A percentile compares a stretch with the other conserved stretches of the same genome.
phyloP scores from a whole-genome alignment of 2,888 invertebrate species.

The Hypsopygia costalis region DNA sequence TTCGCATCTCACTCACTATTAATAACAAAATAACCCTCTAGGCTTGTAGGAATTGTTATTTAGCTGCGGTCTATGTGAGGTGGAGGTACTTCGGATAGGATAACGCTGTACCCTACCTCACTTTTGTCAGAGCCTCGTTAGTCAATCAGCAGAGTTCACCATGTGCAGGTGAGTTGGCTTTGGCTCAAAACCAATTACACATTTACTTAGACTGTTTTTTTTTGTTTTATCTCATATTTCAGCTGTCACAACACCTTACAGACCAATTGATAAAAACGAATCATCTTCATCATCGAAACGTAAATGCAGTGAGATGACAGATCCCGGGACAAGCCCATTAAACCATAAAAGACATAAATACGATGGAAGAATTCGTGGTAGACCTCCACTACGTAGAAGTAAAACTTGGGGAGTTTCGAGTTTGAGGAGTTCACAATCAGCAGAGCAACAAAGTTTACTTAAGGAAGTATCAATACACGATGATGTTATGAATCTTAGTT shows the following conservation, averaged over 20 bases:
- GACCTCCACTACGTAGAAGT: slow-evolving; percentile 57
- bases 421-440: slow-evolving; percentile 45
- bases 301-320: slow-evolving; percentile 55
- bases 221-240: too few species aligned
- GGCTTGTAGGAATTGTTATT: too few species aligned
- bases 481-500: slow-evolving; percentile 51
- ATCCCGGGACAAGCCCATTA: slow-evolving; percentile 55
- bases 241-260: slow-evolving; percentile 46
- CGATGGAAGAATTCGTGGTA: slow-evolving; percentile 58
- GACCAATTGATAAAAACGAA: slow-evolving; percentile 34
- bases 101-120: too few species aligned
- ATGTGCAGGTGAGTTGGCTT: too few species aligned
- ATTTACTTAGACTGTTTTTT: too few species aligned
- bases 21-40: too few species aligned
- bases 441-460: slow-evolving; percentile 43
- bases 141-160: too few species aligned
- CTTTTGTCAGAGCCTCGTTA: too few species aligned
- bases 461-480: slow-evolving; percentile 37
- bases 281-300: slow-evolving; percentile 58
- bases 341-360: slow-evolving; percentile 67
- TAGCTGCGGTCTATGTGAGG: too few species aligned
- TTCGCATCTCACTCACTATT: too few species aligned
- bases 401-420: slow-evolving; percentile 42
- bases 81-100: too few species aligned
- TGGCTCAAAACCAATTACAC: too few species aligned